Conservation (phyloP, 2,888 invertebrate species). For the Phaedon cochleariae region DNA sequence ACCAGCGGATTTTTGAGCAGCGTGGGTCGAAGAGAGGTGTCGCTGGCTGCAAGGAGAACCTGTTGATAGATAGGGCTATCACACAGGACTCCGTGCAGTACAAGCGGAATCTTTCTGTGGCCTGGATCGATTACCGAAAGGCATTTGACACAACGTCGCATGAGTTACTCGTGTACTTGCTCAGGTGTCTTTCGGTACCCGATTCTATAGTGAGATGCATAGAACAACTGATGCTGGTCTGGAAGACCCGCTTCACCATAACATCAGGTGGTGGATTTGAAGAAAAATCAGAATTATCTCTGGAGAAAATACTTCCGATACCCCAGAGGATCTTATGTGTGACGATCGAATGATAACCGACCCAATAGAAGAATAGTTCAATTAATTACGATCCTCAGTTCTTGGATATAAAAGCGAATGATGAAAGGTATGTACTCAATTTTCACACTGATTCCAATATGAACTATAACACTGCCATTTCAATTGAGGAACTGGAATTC, state of each 20-base stretch:
- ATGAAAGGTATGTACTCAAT: neutral
- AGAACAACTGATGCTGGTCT: neutral
- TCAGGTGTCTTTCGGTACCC: too few relatives aligned
- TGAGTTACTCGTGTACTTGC: too few relatives aligned
- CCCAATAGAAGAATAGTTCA: neutral
- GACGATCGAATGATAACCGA: neutral
- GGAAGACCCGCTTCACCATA: too few relatives aligned
- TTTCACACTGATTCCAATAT: neutral
- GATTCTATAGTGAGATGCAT: neutral
- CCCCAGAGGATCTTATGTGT: neutral
- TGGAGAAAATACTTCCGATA: neutral
- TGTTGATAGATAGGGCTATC: too few relatives aligned
- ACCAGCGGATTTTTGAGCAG: too few relatives aligned
- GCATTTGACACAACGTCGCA: too few relatives aligned
- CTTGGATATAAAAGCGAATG: neutral
- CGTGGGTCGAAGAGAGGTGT: too few relatives aligned
- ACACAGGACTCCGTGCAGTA: too few relatives aligned
- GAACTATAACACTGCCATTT: neutral
- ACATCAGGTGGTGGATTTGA: neutral
- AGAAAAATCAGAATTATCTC: constrained; percentile 10
- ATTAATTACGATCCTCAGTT: neutral
- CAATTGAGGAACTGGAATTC: constrained; percentile 7
- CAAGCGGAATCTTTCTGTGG: too few relatives aligned
- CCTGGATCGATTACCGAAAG: too few relatives aligned
- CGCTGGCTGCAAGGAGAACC: too few relatives aligned